Conservation (phyloP, 2,113 vertebrate species). For the Brachypodius melanocephalos region DNA sequence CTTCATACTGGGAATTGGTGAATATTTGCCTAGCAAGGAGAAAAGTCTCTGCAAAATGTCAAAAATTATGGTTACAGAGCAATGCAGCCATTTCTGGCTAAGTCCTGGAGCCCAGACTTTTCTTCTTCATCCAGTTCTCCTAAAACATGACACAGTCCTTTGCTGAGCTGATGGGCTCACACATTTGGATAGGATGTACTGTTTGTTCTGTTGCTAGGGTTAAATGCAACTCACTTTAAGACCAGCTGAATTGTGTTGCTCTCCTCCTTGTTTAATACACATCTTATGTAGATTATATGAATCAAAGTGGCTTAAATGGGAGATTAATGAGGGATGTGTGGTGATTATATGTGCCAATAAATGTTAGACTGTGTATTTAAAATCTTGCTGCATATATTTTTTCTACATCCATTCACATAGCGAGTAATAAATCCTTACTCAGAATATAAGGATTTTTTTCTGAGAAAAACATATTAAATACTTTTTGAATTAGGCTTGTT, state of each 20-base stretch:
- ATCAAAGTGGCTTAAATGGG: neutral
- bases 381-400: neutral
- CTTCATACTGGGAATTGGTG: neutral
- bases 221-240: neutral
- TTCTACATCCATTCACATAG: neutral
- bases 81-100: neutral
- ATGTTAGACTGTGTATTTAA: neutral
- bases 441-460: neutral
- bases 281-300: neutral
- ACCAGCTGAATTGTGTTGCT: neutral
- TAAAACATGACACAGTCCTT: neutral
- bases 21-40: neutral
- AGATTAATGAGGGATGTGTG: neutral
- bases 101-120: neutral
- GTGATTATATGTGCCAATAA: neutral
- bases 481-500: neutral
- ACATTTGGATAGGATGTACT: neutral
- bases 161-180: neutral
- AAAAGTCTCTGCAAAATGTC: neutral
- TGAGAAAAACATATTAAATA: neutral
- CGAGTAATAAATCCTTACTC: neutral
- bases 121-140: neutral
- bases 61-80: neutral
- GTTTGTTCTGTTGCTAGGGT: slow-evolving; percentile 25
- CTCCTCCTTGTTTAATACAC: neutral